phyloP scores from a whole-genome alignment of 2,888 invertebrate species.

The Trachelus stipa region DNA sequence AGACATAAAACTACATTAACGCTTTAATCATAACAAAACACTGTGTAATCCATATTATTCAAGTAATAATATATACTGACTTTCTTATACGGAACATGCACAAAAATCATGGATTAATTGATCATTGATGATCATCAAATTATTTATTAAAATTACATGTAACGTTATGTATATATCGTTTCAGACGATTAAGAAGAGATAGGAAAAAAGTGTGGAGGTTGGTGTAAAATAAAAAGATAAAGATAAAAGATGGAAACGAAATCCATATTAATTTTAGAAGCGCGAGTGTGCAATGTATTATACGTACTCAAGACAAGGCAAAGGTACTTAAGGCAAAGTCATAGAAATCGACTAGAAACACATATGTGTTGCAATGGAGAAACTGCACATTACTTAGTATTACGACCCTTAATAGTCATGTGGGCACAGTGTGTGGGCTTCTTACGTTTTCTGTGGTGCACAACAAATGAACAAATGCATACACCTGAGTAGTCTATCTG shows the following conservation, averaged over 20 bases:
- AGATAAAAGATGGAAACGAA: not conserved
- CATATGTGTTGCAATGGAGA: slow-evolving; percentile 38
- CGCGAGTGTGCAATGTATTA: not conserved
- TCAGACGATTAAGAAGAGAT: not conserved
- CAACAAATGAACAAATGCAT: not conserved
- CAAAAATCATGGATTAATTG: not conserved
- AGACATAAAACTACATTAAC: not conserved
- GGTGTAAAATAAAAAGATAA: not conserved
- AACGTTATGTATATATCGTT: too few species aligned
- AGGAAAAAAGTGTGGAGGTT: not conserved
- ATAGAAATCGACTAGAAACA: slow-evolving; percentile 21
- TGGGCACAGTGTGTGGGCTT: not conserved
- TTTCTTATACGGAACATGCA: not conserved
- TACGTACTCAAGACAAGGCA: not conserved
- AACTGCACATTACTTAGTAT: slow-evolving; percentile 28
- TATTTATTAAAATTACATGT: not conserved
- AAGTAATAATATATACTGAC: not conserved
- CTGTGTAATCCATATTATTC: not conserved
- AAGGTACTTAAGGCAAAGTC: not conserved
- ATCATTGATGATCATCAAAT: not conserved
- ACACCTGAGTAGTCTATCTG: not conserved
- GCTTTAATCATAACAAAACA: not conserved
- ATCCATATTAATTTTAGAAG: not conserved
- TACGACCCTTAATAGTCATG: slow-evolving; percentile 29
- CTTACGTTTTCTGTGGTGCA: not conserved